Conservation (phyloP, 2,888 invertebrate genomes). For the Netelia inedita region DNA sequence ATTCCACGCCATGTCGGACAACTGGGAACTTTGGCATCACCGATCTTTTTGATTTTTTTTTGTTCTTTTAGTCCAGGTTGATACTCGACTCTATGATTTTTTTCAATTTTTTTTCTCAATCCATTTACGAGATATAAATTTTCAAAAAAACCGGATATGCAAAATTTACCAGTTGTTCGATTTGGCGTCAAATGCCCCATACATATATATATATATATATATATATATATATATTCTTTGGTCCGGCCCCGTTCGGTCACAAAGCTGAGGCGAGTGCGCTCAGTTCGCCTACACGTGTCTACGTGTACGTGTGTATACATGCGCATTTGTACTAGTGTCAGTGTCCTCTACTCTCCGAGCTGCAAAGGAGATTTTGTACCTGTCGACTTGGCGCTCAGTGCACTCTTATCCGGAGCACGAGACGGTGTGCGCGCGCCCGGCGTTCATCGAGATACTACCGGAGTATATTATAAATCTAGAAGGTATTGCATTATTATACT, state of each 20-base stretch:
- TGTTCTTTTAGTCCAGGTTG: too few relatives aligned
- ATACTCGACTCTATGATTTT: too few relatives aligned
- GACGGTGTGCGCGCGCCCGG: conserved; percentile 58
- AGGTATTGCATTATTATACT: conserved; percentile 46
- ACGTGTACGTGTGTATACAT: background rate
- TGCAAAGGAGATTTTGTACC: conserved; percentile 69
- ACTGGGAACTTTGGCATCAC: too few relatives aligned
- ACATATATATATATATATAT: conserved; percentile 30
- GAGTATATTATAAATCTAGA: conserved; percentile 15
- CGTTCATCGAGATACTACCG: conserved; percentile 50
- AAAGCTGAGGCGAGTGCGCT: background rate
- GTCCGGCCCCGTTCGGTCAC: conserved; percentile 59
- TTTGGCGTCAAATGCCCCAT: too few relatives aligned
- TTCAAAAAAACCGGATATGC: too few relatives aligned
- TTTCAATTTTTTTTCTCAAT: too few relatives aligned
- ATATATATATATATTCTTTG: conserved; percentile 43
- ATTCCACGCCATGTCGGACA: too few relatives aligned
- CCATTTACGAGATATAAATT: too few relatives aligned
- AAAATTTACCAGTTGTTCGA: too few relatives aligned
- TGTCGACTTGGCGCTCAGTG: conserved; percentile 68
- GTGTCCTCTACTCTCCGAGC: conserved; percentile 62
- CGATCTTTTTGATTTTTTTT: too few relatives aligned
- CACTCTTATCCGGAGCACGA: conserved; percentile 70
- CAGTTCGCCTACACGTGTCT: background rate
- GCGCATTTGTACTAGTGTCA: background rate